Evolutionary conservation across 2,113 vertebrate genomes (phyloP).

Genomic region (Callospermophilus lateralis): DNA sequence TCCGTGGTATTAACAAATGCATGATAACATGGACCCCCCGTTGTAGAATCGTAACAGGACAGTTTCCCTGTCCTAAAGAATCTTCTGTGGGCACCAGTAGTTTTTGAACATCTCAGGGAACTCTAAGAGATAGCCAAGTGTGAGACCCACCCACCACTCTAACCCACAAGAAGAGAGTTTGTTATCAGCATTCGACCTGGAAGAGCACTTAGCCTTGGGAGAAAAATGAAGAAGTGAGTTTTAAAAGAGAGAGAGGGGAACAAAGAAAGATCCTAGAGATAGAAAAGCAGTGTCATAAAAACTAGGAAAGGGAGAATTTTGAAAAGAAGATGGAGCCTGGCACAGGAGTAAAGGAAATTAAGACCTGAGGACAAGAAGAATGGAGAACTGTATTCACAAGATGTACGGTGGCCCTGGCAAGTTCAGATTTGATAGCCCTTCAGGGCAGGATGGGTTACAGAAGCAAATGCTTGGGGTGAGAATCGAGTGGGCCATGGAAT

Average conservation of each 20-base stretch:
- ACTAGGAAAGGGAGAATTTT: not conserved
- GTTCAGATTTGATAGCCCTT: not conserved
- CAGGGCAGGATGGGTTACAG: rapidly evolving
- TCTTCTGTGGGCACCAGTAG: not conserved
- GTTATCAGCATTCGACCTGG: not conserved
- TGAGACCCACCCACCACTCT: not conserved
- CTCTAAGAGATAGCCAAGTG: not conserved
- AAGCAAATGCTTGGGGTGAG: not conserved
- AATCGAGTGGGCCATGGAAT: not conserved
- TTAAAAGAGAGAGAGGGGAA: not conserved
- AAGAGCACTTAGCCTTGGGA: not conserved
- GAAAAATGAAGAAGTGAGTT: not conserved
- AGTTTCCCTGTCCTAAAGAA: not conserved
- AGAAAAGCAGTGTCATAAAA: not conserved
- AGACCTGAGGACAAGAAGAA: not conserved
- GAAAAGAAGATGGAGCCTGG: not conserved
- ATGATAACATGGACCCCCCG: not conserved
- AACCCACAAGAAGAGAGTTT: not conserved
- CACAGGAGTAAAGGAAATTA: not conserved
- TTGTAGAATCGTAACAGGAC: not conserved
- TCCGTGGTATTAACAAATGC: not conserved
- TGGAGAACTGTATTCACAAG: not conserved
- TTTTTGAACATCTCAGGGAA: not conserved
- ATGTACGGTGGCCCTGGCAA: not conserved
- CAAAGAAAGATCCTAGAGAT: not conserved